Percentiles rank a stretch among this genome's conserved stretches.
phyloP scores from a whole-genome alignment of 2,888 invertebrate species.

The Zygaena filipendulae region DNA sequence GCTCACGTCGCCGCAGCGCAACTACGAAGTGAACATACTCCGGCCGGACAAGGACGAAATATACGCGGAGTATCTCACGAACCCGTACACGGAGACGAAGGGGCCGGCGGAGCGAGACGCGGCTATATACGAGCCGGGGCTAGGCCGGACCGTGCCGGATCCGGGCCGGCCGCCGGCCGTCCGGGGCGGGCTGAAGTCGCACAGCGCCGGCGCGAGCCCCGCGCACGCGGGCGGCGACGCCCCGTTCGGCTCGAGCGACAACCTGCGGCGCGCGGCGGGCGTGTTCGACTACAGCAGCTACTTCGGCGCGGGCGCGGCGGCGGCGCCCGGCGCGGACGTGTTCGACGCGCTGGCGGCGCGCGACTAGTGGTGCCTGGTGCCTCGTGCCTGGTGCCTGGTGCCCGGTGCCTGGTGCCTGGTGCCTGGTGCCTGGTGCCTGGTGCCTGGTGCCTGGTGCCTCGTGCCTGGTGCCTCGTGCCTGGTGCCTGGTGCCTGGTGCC shows the following conservation, averaged over 20 bases:
- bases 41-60: constrained; percentile 30
- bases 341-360: constrained; percentile 57
- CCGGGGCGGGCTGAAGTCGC: constrained; percentile 25
- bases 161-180: constrained; percentile 7
- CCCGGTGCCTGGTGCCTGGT: too few relatives aligned
- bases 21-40: constrained; percentile 11
- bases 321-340: constrained; percentile 72
- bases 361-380: too few relatives aligned
- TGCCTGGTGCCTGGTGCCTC: too few relatives aligned
- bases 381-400: too few relatives aligned
- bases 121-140: constrained; percentile 37
- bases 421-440: too few relatives aligned
- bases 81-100: constrained; percentile 61
- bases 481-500: too few relatives aligned
- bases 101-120: constrained; percentile 33
- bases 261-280: constrained; percentile 44
- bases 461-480: too few relatives aligned
- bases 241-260: constrained; percentile 56
- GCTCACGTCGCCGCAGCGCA: constrained; percentile 11
- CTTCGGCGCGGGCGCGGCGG: constrained; percentile 64
- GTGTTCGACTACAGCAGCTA: constrained; percentile 74
- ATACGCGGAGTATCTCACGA: constrained; percentile 66
- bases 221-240: constrained; percentile 44
- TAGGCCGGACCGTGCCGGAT: constrained; percentile 20
- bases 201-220: constrained; percentile 51